Base-by-base conservation (phyloP, 2,888 invertebrate genomes). In the Trachelus stipa region DNA sequence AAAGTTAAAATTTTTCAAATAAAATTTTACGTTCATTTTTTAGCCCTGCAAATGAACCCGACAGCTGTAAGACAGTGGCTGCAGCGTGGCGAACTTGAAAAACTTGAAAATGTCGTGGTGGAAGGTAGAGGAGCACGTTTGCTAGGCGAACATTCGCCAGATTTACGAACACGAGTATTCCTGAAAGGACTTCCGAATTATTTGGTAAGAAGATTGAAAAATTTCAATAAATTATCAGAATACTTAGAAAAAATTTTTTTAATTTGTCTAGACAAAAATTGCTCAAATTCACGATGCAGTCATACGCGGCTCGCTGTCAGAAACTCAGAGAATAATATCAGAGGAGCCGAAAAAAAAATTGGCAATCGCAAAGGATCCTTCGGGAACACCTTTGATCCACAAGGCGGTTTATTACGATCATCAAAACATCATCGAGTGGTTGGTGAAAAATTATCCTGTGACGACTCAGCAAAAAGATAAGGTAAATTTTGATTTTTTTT, bases 321-420 rank as follows among this genome's bases (percentile, higher is more conserved):
- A 96, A 86, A 92, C 95, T 23, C 93, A 95, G 91, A 92, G 93
- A 84, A 85, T 94, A 81, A 85, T 92, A 31, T 80, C 88, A 3
- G 90, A 90, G 68, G 91, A 88, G 78, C 87, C 90, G 9, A 91
- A 88, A 77, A 94, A 94, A 86, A 94, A 93, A 83, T 88, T 94
- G 79, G 93, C 93, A 0, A 85, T 93, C 73, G 95, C 96, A 75
- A 94, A 94, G 84, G 96, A 96, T 89, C 93, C 94, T 76, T 93
- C 94, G 0, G 96, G 96, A 0, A 94, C 94, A 15, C 95, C 95
- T 0, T 92, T 97, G 69, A 92, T 97, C 35, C 97, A 97, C 91
- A 97, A 97, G 86, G 96, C 97, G 0, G 94, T 97, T 23, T 95
- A 95, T 89, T 94, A 95, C 89, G 96, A 95, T 89, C 94, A 95